Base-by-base conservation (phyloP, 2,113 vertebrate genomes). In the Glaucomys volans region DNA sequence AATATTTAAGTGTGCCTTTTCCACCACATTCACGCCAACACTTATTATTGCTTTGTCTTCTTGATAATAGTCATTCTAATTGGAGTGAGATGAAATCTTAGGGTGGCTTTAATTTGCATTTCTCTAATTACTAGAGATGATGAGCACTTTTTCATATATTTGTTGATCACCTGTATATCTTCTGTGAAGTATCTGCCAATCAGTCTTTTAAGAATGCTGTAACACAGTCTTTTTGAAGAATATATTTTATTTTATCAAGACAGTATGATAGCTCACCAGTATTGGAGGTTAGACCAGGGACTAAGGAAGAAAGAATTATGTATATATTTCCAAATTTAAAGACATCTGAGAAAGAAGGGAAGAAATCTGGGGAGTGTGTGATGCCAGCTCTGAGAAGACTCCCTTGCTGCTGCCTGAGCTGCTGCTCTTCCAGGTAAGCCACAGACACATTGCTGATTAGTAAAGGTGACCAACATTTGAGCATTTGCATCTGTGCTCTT, bases 261-360 rank as follows among this genome's bases (percentile, higher is more conserved):
- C 50, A 57, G 86, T 5, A 42, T 87, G 86, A 81, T 32, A 69
- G 35, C 47, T 59, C 64, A 50, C 17, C 40, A 75, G 32, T 79
- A n/a, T 17, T 42, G 3, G 13, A 64, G 28, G 11, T 42, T 84
- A 47, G 13, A 81, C 10, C 14, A 84, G n/a, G 10, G 6, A 26
- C 13, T 35, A 40, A 57, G 14, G 26, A 75, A 83, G 42, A 81
- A 2, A 57, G 35, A 62, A 88, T n/a, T 44, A 42, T 22, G 17
- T 75, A 37, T 52, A 42, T 1, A 1, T 24, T 80, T 59, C 26
- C 42, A 42, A 42, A 26, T 16, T 77, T 50, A 52, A 17, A 64
- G 30, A n/a, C 87, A n/a, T n/a, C 35, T 42, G 30, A 50, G 13
- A n/a, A 57, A 11, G 0, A 0, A 32, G 40, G 0, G 0, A 11